Percentiles rank a stretch among this genome's conserved stretches.
Evolutionary conservation across 92 coral and sea anemone genomes (phyloP).

Genomic region (Virgularia gustaviana): DNA sequence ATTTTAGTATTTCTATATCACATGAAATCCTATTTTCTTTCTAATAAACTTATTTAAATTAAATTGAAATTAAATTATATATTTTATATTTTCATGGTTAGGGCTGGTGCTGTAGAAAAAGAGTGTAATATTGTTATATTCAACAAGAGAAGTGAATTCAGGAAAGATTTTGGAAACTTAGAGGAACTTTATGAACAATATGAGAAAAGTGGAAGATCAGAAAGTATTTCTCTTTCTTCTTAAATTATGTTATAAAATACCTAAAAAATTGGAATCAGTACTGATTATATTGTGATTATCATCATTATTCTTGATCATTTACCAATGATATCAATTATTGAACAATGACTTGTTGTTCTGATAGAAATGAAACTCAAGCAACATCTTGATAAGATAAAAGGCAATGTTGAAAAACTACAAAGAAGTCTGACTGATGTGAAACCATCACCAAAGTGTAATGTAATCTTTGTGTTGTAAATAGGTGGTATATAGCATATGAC

Average conservation of each 20-base stretch:
- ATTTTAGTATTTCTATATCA: no score
- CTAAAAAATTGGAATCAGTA: no score
- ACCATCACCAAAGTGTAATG: conserved; percentile 81
- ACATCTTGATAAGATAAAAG: conserved; percentile 69
- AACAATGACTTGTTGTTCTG: no score
- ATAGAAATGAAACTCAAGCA: conserved; percentile 73
- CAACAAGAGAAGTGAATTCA: conserved; percentile 86
- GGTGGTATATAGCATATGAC: no score
- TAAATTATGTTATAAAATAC: no score
- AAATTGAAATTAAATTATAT: no score
- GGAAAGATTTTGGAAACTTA: conserved; percentile 71
- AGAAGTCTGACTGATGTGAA: conserved; percentile 83
- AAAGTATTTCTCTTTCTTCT: conserved; percentile 57
- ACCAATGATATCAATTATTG: no score
- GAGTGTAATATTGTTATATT: conserved; percentile 71
- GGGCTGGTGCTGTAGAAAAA: conserved; percentile 75
- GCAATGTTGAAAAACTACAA: conserved; percentile 85
- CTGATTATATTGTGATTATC: no score
- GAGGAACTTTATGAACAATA: conserved; percentile 73
- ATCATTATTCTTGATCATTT: no score
- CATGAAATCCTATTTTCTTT: no score
- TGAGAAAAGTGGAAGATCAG: conserved; percentile 67
- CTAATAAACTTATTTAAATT: no score
- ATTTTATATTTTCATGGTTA: no score
- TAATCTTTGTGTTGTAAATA: background rate